Evolutionary conservation across 2,797 vertebrate species (phyloP), one percentile per base, ranked within the genome.

Genomic region (Discoglossus pictus): DNA sequence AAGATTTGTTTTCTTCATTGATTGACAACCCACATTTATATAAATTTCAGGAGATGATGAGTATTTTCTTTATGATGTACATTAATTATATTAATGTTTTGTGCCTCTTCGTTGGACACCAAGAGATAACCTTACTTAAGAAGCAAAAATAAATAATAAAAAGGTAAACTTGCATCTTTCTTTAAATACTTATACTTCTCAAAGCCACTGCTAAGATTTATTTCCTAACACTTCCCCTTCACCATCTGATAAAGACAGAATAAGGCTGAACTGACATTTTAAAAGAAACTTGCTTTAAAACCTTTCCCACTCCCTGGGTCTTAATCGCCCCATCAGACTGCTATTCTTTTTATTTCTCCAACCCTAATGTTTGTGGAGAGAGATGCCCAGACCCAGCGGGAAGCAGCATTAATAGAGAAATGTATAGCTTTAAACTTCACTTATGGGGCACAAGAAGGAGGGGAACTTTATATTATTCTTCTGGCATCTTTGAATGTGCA

Each of bases 401-500:
- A 83, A 81, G 75, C 68, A 65, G 42, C 80, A 46, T 87, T 87
- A 84, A 73, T 47, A 80, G 78, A 77, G 79, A 86, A 82, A 72
- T 78, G 55, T 87, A 77, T 17, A 79, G 83, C 84, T 89, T 88
- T 84, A 85, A 83, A 86, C 81, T 85, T 88, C 76, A 82, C 74
- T 81, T 77, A 74, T 68, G 31, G 77, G 63, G 47, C 47, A 53
- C 36, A 25, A 34, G 21, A 44, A 72, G 63, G 63, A 76, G 68
- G 65, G 82, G 82, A 79, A 73, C 65, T 67, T 83, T 79, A 78
- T 78, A 81, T 83, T 86, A 84, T 85, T 79, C 79, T 81, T 75
- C 67, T 81, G 79, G 43, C 68, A 63, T 73, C 83, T 84, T 75
- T 88, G 85, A 91, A 90, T 87, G 83, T 79, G 87, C 84, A 88